Conservation (phyloP, 2,888 invertebrate genomes). For the Agriopis marginaria region DNA sequence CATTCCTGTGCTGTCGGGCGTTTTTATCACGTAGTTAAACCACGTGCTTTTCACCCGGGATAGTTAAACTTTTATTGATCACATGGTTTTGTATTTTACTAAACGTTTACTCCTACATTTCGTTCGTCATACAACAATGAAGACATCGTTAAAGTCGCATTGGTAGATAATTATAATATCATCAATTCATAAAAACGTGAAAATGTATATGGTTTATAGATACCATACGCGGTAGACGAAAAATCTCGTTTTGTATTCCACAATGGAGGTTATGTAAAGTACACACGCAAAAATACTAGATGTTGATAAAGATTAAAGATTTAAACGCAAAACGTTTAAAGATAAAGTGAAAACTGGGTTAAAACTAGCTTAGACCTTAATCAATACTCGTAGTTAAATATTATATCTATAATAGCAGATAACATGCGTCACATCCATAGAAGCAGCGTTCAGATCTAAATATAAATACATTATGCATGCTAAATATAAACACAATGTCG, state of each 20-base stretch:
- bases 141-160: too few species aligned
- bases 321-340: background rate
- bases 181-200: too few species aligned
- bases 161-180: too few species aligned
- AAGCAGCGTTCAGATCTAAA: conserved; percentile 10
- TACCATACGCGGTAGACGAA: too few species aligned
- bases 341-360: background rate
- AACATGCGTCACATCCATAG: conserved; percentile 3
- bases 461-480: conserved; percentile 13
- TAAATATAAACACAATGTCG: conserved; percentile 16
- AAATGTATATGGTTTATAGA: too few species aligned
- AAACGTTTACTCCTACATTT: conserved; percentile 2
- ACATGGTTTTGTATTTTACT: conserved; percentile 17
- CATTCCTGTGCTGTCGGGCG: background rate
- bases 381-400: background rate
- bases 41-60: conserved; percentile 24
- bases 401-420: background rate
- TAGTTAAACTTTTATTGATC: conserved; percentile 17
- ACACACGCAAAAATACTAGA: too few species aligned
- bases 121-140: background rate
- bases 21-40: conserved; percentile 23
- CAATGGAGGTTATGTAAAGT: too few species aligned
- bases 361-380: too few species aligned
- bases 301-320: background rate
- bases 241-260: too few species aligned